phyloP scores from a whole-genome alignment of 2,888 invertebrate species.

The Melinaea menophilus region DNA sequence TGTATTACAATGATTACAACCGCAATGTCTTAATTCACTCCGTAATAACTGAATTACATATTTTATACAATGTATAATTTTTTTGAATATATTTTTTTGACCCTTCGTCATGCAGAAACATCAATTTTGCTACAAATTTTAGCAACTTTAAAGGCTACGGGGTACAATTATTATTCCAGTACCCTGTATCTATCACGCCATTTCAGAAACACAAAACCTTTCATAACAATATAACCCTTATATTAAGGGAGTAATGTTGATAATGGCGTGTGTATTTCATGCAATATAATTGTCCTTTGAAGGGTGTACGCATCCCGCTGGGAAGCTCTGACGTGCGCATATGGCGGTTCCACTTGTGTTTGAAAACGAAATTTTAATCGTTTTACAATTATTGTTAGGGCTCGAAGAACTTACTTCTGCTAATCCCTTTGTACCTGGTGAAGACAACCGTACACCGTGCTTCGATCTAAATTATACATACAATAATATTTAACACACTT shows the following conservation, averaged over 20 bases:
- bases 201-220: background rate
- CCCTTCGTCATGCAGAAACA: conserved; percentile 29
- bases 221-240: conserved; percentile 6
- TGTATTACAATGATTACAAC: no score
- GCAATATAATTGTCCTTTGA: conserved; percentile 33
- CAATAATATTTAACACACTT: background rate
- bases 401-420: conserved; percentile 21
- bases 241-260: background rate
- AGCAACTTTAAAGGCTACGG: conserved; percentile 57
- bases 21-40: no score
- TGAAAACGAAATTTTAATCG: conserved; percentile 40
- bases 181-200: conserved; percentile 7
- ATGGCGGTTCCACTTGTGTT: conserved; percentile 47
- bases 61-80: background rate
- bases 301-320: conserved; percentile 48
- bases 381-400: conserved; percentile 34
- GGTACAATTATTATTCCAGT: conserved; percentile 47
- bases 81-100: conserved; percentile 16
- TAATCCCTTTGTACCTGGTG: conserved; percentile 27
- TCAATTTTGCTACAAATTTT: conserved; percentile 44
- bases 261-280: conserved; percentile 11
- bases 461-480: background rate
- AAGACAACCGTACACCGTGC: conserved; percentile 12
- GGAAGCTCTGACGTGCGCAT: conserved; percentile 46
- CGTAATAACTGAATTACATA: no score